Conservation (phyloP, 2,888 invertebrate species). For the Lasioglossum calceatum region DNA sequence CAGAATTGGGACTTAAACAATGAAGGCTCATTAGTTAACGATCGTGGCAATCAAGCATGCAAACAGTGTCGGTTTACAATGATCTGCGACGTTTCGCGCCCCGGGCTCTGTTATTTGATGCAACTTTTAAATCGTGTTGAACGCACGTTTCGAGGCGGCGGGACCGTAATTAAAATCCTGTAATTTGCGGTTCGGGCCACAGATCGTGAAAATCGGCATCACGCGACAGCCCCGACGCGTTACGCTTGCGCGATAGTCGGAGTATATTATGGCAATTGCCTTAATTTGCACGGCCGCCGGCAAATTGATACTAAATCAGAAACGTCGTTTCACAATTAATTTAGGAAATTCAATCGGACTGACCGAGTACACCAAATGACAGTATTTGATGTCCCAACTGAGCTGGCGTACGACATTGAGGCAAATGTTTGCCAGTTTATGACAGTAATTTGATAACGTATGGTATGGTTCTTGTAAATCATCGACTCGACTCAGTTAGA, state of each 20-base stretch:
- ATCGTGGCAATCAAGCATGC: slow-evolving; percentile 40
- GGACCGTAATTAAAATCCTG: slow-evolving; percentile 48
- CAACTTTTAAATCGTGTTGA: slow-evolving; percentile 42
- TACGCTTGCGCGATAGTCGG: slow-evolving; percentile 17
- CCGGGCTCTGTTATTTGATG: slow-evolving; percentile 28
- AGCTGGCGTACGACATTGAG: not conserved
- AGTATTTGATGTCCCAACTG: slow-evolving; percentile 35
- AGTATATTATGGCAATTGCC: slow-evolving; percentile 70
- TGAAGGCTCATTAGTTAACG: slow-evolving; percentile 51
- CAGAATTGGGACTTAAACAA: slow-evolving; percentile 7
- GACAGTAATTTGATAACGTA: not conserved
- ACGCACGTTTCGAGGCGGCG: slow-evolving; percentile 18
- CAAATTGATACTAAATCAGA: slow-evolving; percentile 74
- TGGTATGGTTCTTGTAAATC: not conserved
- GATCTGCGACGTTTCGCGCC: not conserved
- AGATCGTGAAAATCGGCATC: slow-evolving; percentile 27
- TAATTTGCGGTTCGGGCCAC: slow-evolving; percentile 40
- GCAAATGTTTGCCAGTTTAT: not conserved
- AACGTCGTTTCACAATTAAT: slow-evolving; percentile 74
- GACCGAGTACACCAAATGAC: slow-evolving; percentile 45
- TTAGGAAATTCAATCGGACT: slow-evolving; percentile 72
- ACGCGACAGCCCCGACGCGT: slow-evolving; percentile 16
- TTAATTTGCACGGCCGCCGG: slow-evolving; percentile 71
- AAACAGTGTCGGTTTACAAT: slow-evolving; percentile 39
- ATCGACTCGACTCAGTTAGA: not conserved